These are phyloP conservation scores for Nezara viridula DNA, from an alignment of 2,888 invertebrate genomes.

Conservation along the genomic window DNA sequence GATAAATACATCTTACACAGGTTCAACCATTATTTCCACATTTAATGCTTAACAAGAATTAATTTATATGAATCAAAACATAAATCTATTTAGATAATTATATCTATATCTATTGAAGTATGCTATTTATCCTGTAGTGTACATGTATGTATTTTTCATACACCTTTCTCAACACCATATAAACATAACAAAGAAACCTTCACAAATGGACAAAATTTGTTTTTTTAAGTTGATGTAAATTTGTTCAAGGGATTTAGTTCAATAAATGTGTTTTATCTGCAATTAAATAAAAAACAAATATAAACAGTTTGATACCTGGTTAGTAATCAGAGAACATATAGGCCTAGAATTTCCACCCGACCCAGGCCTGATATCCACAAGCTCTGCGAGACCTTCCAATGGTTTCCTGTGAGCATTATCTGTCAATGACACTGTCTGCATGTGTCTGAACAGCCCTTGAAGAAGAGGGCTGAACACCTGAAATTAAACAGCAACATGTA, in stretches of 20 bases:
- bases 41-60: too few relatives aligned
- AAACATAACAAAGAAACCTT: too few relatives aligned
- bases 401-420: conserved; percentile 78
- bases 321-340: conserved; percentile 78
- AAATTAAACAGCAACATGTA: not conserved
- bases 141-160: too few relatives aligned
- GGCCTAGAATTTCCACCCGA: conserved; percentile 80
- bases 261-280: not conserved
- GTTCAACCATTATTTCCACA: too few relatives aligned
- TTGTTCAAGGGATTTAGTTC: not conserved
- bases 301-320: conserved; percentile 69
- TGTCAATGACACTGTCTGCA: conserved; percentile 79
- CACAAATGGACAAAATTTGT: too few relatives aligned
- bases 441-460: conserved; percentile 78
- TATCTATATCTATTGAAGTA: too few relatives aligned
- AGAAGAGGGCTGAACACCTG: conserved; percentile 78
- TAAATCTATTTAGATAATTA: too few relatives aligned
- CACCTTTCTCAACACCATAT: too few relatives aligned
- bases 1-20: too few relatives aligned
- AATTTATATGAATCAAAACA: too few relatives aligned
- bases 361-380: conserved; percentile 84
- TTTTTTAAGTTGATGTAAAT: too few relatives aligned
- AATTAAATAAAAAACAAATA: conserved; percentile 60
- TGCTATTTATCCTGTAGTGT: too few relatives aligned
- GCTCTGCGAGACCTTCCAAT: conserved; percentile 81